Percentiles rank a stretch among this genome's conserved stretches.
phyloP scores from a whole-genome alignment of 35 echinoderm and acorn worm genomes.

The Lytechinus variegatus region DNA sequence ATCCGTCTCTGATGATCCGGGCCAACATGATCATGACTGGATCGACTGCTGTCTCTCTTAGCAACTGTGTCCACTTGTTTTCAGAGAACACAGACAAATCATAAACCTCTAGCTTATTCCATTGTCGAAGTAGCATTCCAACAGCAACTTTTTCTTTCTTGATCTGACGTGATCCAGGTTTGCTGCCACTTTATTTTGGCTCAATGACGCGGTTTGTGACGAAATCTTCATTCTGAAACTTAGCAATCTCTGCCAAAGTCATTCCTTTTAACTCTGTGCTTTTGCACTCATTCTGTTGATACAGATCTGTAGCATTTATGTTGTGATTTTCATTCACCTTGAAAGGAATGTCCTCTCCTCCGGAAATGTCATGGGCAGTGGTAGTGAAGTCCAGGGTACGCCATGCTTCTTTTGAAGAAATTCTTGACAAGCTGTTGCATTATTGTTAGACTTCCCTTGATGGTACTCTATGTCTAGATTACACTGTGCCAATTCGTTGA shows the following conservation, averaged over 20 bases:
- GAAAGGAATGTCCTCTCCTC: no score
- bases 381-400: background rate
- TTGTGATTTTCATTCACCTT: no score
- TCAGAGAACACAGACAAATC: background rate
- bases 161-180: background rate
- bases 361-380: background rate
- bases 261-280: no score
- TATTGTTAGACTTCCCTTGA: slow-evolving; percentile 51
- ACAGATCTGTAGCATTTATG: no score
- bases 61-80: no score
- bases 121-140: background rate
- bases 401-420: background rate
- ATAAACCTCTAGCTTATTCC: slow-evolving; percentile 15
- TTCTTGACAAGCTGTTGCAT: slow-evolving; percentile 57
- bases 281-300: no score
- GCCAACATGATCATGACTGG: no score
- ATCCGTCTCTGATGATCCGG: background rate
- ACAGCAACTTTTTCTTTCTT: background rate
- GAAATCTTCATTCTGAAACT: background rate
- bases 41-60: no score
- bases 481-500: slow-evolving; percentile 20
- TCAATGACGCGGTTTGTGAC: background rate
- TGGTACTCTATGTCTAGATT: slow-evolving; percentile 49
- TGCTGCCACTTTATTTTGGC: background rate
- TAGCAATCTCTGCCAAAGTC: no score